Evolutionary conservation across 2,797 vertebrate species (phyloP).

Genomic region (Peromyscus melanophrys): DNA sequence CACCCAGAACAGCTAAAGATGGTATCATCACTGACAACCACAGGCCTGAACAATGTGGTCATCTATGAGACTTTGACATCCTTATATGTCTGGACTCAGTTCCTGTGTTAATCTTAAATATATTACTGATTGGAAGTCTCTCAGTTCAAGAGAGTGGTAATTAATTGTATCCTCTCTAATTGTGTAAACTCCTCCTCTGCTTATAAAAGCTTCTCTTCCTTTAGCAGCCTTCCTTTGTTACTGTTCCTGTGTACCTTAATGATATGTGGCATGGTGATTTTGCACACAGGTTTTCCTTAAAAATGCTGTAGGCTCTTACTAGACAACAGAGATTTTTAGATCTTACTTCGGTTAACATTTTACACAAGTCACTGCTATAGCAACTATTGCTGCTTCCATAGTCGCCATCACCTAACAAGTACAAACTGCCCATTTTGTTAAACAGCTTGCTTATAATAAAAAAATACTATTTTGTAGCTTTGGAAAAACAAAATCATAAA

Average conservation of each 20-base stretch:
- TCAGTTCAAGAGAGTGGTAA: background rate
- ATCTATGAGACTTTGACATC: background rate
- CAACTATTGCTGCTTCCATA: background rate
- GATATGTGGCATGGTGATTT: background rate
- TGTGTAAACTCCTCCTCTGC: background rate
- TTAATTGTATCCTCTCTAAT: background rate
- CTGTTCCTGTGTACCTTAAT: background rate
- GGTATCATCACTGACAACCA: background rate
- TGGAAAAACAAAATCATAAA: background rate
- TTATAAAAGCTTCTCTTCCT: background rate
- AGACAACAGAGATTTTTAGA: background rate
- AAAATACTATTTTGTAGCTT: background rate
- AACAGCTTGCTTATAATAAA: background rate
- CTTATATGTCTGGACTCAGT: background rate
- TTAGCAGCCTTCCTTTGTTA: background rate
- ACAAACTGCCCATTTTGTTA: background rate
- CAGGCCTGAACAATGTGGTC: background rate
- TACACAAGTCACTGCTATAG: background rate
- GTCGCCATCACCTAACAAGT: background rate
- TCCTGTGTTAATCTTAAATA: background rate
- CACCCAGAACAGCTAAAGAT: background rate
- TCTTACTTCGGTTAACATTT: background rate
- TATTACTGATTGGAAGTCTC: background rate
- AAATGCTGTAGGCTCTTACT: background rate
- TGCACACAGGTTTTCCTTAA: background rate